phyloP scores from a whole-genome alignment of 1,140 invertebrate genomes.

The Platyscapa corneri region DNA sequence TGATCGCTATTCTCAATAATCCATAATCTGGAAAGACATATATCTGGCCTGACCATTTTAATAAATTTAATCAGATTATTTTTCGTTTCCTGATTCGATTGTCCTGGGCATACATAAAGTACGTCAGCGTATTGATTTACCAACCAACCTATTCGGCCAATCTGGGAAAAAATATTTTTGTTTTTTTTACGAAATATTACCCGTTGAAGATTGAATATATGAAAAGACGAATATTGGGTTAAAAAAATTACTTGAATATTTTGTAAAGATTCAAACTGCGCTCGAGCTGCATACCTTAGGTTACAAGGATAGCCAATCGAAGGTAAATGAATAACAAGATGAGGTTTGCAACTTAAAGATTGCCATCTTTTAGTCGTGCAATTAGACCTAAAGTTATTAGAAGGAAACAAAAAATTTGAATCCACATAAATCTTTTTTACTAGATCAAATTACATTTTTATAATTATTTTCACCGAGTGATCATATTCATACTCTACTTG shows the following conservation, averaged over 20 bases:
- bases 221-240: background rate
- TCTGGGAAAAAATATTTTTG: constrained; percentile 22
- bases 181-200: no score
- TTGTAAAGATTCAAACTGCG: constrained; percentile 44
- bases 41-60: constrained; percentile 49
- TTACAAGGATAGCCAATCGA: constrained; percentile 49
- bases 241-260: constrained; percentile 54
- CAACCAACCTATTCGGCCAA: constrained; percentile 55
- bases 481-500: no score
- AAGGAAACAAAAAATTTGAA: constrained; percentile 15
- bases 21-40: constrained; percentile 45
- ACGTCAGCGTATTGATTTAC: constrained; percentile 50
- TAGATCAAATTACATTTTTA: no score
- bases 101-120: constrained; percentile 53
- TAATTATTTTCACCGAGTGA: no score
- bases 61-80: constrained; percentile 45
- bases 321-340: constrained; percentile 53
- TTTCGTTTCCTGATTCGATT: constrained; percentile 31
- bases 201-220: background rate
- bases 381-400: constrained; percentile 39
- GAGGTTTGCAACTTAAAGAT: background rate
- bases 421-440: background rate
- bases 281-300: constrained; percentile 22
- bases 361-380: constrained; percentile 51
- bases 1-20: constrained; percentile 42